Conservation (phyloP, 1,140 invertebrate species). For the Drosophila ironensis region DNA sequence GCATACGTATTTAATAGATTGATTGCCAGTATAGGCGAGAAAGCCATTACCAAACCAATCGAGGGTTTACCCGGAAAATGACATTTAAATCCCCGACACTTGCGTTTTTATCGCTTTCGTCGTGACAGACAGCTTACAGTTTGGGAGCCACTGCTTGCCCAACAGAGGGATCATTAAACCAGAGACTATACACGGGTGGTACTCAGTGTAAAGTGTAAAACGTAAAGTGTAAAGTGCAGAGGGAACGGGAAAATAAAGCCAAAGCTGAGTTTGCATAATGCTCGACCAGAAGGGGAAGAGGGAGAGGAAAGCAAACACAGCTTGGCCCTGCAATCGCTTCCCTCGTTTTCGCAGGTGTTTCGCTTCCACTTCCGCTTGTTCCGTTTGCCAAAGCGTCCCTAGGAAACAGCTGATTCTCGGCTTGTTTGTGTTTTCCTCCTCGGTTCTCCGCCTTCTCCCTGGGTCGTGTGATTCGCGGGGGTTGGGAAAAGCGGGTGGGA, state of each 20-base stretch:
- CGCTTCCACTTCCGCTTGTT: slow-evolving; percentile 59
- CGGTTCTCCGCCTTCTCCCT: background rate
- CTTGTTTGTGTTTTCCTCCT: slow-evolving; percentile 36
- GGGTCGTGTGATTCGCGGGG: too few relatives aligned
- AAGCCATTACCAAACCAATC: slow-evolving; percentile 12
- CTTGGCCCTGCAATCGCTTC: background rate
- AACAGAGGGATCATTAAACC: slow-evolving; percentile 19
- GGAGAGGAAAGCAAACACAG: slow-evolving; percentile 17
- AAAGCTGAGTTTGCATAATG: slow-evolving; percentile 57
- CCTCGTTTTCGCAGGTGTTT: slow-evolving; percentile 36
- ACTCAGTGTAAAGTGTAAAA: too few relatives aligned
- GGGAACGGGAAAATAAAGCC: slow-evolving; percentile 27
- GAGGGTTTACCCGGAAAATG: slow-evolving; percentile 21
- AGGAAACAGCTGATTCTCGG: slow-evolving; percentile 61
- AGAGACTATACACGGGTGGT: too few relatives aligned
- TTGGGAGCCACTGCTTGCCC: background rate
- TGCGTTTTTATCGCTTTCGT: slow-evolving; percentile 20
- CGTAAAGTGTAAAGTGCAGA: slow-evolving; percentile 4
- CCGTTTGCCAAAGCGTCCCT: slow-evolving; percentile 39
- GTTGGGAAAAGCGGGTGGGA: slow-evolving; percentile 37
- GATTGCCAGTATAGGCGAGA: too few relatives aligned
- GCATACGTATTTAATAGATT: too few relatives aligned
- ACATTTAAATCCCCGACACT: slow-evolving; percentile 18
- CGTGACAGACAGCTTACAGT: slow-evolving; percentile 36
- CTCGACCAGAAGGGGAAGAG: slow-evolving; percentile 6